These are phyloP conservation scores for Myotis findleyi DNA, from an alignment of 2,797 vertebrate genomes.

Conservation along the genomic window DNA sequence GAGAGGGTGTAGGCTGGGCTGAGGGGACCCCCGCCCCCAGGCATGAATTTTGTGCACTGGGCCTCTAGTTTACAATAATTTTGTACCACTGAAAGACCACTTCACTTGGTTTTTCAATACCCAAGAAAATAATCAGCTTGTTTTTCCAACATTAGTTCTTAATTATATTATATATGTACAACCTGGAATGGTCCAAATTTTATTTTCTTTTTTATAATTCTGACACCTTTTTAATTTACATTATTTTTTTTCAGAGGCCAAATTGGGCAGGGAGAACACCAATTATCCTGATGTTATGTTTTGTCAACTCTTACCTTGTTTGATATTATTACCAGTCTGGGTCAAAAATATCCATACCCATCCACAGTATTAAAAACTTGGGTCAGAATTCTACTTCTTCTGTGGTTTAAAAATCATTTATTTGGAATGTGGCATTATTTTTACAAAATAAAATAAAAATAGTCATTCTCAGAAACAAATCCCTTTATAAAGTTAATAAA, in stretches of 20 bases:
- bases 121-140: conserved; percentile 25
- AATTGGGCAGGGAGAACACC: conserved; percentile 13
- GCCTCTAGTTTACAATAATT: not conserved
- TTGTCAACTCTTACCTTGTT: conserved; percentile 21
- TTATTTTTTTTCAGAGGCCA: conserved; percentile 49
- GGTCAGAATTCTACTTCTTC: conserved; percentile 23
- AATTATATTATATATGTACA: not conserved
- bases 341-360: not conserved
- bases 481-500: conserved; percentile 21
- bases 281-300: conserved; percentile 49
- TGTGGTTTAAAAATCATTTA: not conserved
- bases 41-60: too few species aligned
- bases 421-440: not conserved
- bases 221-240: conserved; percentile 32
- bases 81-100: not conserved
- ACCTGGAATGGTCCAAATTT: conserved; percentile 21
- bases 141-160: not conserved
- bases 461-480: conserved; percentile 43
- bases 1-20: too few species aligned
- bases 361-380: not conserved
- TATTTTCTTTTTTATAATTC: conserved; percentile 41
- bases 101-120: not conserved
- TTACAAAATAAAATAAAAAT: conserved; percentile 29
- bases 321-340: conserved; percentile 29
- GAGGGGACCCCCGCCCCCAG: too few species aligned